Base-by-base conservation (phyloP, 2,888 invertebrate genomes). In the Leucoptera coffeella region DNA sequence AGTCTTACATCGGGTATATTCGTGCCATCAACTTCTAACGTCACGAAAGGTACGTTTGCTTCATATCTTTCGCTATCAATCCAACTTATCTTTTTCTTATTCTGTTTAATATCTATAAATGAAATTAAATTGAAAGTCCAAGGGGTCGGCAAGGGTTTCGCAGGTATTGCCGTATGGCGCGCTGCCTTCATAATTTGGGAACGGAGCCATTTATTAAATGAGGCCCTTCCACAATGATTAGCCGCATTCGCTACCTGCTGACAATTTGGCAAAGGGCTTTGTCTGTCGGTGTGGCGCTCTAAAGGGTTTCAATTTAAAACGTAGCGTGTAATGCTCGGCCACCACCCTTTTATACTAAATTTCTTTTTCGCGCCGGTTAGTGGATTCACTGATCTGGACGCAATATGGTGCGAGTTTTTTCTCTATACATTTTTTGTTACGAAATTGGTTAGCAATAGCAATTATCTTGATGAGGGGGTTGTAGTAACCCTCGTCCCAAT, bases 221-320 rank as follows among this genome's bases (percentile, higher is more conserved):
- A 50, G 55, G 50, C 54, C 59, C 60, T 61, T 55, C 51, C 47
- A 54, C 65, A 67, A 67, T 69, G 67, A 67, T 61, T 50, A 55
- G 51, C 50, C 64, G 65, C 64, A 65, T 67, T 69, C 65, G 67
- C 69, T 69, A 69, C 69, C 65, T 67, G 67, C 67, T 53, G 52
- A 50, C 61, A 65, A 61, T 69, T 69, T 60, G 67, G 61, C 60
- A 67, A 62, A 65, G 54, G 51, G 49, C 57, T 58, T 69, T 69
- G 67, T 69, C 57, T 64, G 67, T 47, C 65, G 61, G 67, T 55
- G 65, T 65, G 69, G 69, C 67, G 67, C 67, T 67, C 69, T 56
- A 69, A 69, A 69, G 69, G 69, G 69, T 64, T 69, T 54, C 57
- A 65, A 69, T 67, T 67, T 56, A 60, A 64, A 69, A 69, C 65